Conservation (phyloP, 2,888 invertebrate species). For the Melinopterus prodromus region DNA sequence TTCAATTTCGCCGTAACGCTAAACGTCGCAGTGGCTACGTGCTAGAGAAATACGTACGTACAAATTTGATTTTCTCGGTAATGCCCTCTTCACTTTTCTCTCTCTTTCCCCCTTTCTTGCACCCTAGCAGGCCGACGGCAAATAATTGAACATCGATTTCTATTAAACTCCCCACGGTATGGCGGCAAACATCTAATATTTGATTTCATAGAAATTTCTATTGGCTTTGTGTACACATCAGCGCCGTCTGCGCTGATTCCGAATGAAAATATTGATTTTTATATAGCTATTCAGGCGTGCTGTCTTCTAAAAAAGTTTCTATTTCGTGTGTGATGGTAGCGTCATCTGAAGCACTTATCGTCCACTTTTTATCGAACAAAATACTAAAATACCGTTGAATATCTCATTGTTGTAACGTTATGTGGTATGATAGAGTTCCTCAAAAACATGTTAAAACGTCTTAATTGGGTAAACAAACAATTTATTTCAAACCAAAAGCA, state of each 20-base stretch:
- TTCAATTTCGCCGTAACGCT: slow-evolving; percentile 12
- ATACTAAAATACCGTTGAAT: too few species aligned
- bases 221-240: slow-evolving; percentile 19
- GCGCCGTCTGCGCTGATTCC: slow-evolving; percentile 5
- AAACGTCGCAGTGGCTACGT: background rate
- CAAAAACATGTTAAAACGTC: too few species aligned
- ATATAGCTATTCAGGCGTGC: background rate
- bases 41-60: background rate
- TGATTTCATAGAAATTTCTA: slow-evolving; percentile 25
- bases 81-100: background rate
- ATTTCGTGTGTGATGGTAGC: background rate
- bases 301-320: background rate
- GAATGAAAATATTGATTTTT: slow-evolving; percentile 21
- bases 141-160: slow-evolving; percentile 26
- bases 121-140: background rate
- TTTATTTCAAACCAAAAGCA: too few species aligned
- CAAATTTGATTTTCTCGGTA: background rate
- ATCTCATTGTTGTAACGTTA: too few species aligned
- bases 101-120: background rate
- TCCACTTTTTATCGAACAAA: background rate
- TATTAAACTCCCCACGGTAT: slow-evolving; percentile 7
- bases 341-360: too few species aligned
- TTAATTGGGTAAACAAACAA: too few species aligned
- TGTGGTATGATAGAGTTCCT: too few species aligned
- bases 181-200: slow-evolving; percentile 20